phyloP scores from a whole-genome alignment of 2,888 invertebrate species.

The Drosophila diplacantha region DNA sequence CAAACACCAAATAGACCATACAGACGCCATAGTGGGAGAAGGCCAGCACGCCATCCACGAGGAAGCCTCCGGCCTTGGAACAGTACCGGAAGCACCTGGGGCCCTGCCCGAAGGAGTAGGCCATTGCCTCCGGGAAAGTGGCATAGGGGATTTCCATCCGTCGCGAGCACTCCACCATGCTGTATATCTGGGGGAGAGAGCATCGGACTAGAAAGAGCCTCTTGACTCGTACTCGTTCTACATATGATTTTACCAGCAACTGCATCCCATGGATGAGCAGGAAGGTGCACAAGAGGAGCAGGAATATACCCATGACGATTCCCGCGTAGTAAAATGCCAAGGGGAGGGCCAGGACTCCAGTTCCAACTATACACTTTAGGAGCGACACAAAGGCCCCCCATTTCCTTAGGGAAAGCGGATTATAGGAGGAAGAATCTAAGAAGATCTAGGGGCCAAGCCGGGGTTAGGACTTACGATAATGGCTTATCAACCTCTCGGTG shows the following conservation, averaged over 20 bases:
- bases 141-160: constrained; percentile 12
- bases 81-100: constrained; percentile 15
- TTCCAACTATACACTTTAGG: constrained; percentile 29
- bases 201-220: no score
- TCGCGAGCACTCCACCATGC: constrained; percentile 29
- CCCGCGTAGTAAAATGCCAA: constrained; percentile 26
- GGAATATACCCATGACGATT: not conserved
- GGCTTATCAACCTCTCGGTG: constrained; percentile 10
- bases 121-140: constrained; percentile 28
- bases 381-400: constrained; percentile 16
- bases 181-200: constrained; percentile 3
- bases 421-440: not conserved
- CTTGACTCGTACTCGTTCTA: no score
- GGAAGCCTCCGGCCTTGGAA: constrained; percentile 43
- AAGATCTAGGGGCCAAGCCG: no score
- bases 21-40: constrained; percentile 95
- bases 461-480: constrained; percentile 10
- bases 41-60: constrained; percentile 86
- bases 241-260: not conserved
- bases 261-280: constrained; percentile 29
- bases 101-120: constrained; percentile 19
- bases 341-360: constrained; percentile 35
- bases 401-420: not conserved
- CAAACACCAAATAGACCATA: constrained; percentile 90
- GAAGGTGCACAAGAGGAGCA: constrained; percentile 1